phyloP scores from a whole-genome alignment of 2,113 vertebrate species.

The Heptranchias perlo region DNA sequence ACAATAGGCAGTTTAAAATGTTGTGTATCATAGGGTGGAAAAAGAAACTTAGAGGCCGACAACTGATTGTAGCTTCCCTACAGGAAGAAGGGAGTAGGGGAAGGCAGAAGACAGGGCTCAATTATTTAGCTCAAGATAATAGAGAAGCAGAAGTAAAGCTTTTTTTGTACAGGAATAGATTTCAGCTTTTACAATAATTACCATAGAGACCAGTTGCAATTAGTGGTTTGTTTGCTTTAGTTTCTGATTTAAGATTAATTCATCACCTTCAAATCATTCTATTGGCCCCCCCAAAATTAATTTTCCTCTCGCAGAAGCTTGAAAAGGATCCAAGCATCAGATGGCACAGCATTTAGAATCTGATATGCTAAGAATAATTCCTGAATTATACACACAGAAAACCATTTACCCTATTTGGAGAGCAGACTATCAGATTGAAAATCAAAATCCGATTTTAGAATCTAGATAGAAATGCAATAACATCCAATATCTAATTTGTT shows the following conservation, averaged over 20 bases:
- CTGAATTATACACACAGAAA: background rate
- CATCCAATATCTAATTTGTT: background rate
- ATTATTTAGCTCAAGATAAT: conserved; percentile 85
- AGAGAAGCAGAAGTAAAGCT: conserved; percentile 72
- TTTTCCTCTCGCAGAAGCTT: conserved; percentile 24
- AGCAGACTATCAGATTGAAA: background rate
- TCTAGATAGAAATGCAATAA: background rate
- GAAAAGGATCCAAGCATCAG: background rate
- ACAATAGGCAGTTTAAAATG: conserved; percentile 63
- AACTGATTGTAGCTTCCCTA: conserved; percentile 77
- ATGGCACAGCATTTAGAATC: background rate
- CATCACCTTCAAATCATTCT: conserved; percentile 65
- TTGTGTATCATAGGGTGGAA: conserved; percentile 58
- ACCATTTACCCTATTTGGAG: background rate
- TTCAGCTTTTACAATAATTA: conserved; percentile 63
- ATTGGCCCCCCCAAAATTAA: conserved; percentile 43
- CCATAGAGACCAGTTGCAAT: conserved; percentile 66
- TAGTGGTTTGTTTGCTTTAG: conserved; percentile 70
- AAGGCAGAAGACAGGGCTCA: conserved; percentile 64
- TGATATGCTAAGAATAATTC: background rate
- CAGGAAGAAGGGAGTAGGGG: conserved; percentile 35
- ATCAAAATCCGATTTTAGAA: background rate
- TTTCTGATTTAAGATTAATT: conserved; percentile 50
- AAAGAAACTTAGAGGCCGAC: conserved; percentile 56
- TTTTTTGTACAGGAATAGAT: conserved; percentile 58